phyloP scores from a whole-genome alignment of 2,113 vertebrate species.

The Anguilla rostrata region DNA sequence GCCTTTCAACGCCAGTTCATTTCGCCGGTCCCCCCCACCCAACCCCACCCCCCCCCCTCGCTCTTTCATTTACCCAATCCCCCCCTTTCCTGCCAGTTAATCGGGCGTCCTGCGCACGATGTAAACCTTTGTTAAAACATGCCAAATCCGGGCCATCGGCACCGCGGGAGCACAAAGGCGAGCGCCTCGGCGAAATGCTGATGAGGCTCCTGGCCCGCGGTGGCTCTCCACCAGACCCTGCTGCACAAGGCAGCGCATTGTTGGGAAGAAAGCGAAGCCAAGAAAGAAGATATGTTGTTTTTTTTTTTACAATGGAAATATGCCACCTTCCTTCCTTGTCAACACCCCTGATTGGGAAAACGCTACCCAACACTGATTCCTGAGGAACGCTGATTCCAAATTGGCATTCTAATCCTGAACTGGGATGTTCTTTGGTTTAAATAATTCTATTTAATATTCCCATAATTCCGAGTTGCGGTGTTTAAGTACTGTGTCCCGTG shows the following conservation, averaged over 20 bases:
- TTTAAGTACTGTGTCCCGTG: background rate
- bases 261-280: conserved; percentile 46
- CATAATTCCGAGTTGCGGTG: background rate
- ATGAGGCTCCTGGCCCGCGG: conserved; percentile 55
- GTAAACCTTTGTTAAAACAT: conserved; percentile 47
- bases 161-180: conserved; percentile 42
- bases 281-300: conserved; percentile 39
- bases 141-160: conserved; percentile 38
- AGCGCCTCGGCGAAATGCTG: conserved; percentile 61
- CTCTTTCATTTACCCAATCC: conserved; percentile 30
- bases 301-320: background rate
- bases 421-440: background rate
- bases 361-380: background rate
- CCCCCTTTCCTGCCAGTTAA: conserved; percentile 33
- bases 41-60: background rate
- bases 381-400: background rate
- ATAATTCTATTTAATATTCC: background rate
- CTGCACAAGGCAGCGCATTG: conserved; percentile 55
- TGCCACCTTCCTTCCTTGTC: background rate
- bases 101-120: conserved; percentile 34
- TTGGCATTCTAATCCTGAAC: background rate
- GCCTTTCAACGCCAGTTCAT: conserved; percentile 48
- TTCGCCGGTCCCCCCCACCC: conserved; percentile 25
- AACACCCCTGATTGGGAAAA: background rate
- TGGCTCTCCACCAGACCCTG: conserved; percentile 52